Evolutionary conservation across 2,888 invertebrate genomes (phyloP), one percentile per base, ranked within the genome.

Genomic region (Ommatoiulus sabulosus): DNA sequence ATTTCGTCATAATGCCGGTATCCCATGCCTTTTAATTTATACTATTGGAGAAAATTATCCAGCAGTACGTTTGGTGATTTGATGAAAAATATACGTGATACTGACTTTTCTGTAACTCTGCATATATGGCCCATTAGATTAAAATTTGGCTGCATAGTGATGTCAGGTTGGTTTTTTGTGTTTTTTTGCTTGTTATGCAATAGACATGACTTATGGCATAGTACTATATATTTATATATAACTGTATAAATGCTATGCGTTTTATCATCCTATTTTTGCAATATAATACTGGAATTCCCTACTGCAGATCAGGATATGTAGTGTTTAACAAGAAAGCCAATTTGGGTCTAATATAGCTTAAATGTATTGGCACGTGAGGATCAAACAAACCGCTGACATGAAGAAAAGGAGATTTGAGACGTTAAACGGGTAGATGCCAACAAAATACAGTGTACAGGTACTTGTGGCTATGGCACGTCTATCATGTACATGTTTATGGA

Each of bases 371-470:
- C 63, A 63, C 63, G 5, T 15, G 5, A 20, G 24, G 72, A 72
- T 72, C 72, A 20, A 24, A 72, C 72, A 72, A 24, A 24, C 1
- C 20, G n/a, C 72, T 72, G 24, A 24, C 24, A 72, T n/a, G 24
- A 10, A 72, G 72, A 20, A 24, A n/a, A 72, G 72, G 72, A 20
- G 24, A 72, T 72, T 72, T n/a, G 44, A 85, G 85, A 44, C n/a
- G 85, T 44, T 46, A 44, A 85, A 85, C 85, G 85, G 85, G 85
- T 85, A 85, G 85, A 44, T 44, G 85, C 20, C 46, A 44, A 85
- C 44, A 85, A 85, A 44, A 10, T 46, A 85, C 44, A 44, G 85
- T 85, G 85, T 85, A 85, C 20, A 85, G 85, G 85, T 85, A 85
- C 85, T 44, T 20, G 3, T 44, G 43, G 44, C 8, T 46, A 44